Conservation (phyloP, 1,140 invertebrate species). For the Achatina immaculata region DNA sequence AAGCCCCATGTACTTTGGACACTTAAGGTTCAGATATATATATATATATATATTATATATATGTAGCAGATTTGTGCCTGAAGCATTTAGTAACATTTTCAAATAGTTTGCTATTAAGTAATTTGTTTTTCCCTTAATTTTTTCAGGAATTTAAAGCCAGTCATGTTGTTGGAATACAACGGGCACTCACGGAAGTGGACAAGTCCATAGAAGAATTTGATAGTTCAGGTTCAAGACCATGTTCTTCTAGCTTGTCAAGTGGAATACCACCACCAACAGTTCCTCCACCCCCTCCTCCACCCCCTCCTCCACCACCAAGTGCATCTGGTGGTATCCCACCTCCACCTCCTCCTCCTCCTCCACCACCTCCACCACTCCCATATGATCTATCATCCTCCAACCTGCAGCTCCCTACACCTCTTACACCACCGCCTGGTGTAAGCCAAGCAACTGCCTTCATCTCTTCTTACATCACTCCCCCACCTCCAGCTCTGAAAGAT, state of each 20-base stretch:
- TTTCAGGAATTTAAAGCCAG: conserved; percentile 38
- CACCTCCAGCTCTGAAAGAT: conserved; percentile 39
- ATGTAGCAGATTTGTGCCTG: too few relatives aligned
- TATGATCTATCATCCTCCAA: not conserved
- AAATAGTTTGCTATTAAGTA: too few relatives aligned
- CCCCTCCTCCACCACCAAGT: conserved; percentile 32
- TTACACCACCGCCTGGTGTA: conserved; percentile 36
- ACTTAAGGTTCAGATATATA: too few relatives aligned
- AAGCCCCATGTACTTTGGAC: too few relatives aligned
- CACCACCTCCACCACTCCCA: conserved; percentile 26
- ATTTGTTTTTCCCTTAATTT: too few relatives aligned
- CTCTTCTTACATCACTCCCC: conserved; percentile 37
- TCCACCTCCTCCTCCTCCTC: conserved; percentile 43
- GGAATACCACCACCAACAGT: conserved; percentile 37
- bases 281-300: conserved; percentile 42
- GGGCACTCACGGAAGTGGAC: conserved; percentile 42
- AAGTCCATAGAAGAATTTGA: conserved; percentile 45
- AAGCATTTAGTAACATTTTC: too few relatives aligned
- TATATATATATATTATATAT: too few relatives aligned
- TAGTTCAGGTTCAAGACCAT: conserved; percentile 33
- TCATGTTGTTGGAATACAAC: conserved; percentile 34
- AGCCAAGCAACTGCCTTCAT: conserved; percentile 41
- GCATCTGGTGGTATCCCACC: conserved; percentile 41
- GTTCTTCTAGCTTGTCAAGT: not conserved
- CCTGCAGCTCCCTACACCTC: conserved; percentile 41